Evolutionary conservation across 2,888 invertebrate species (phyloP).

Genomic region (Strigamia maritima): DNA sequence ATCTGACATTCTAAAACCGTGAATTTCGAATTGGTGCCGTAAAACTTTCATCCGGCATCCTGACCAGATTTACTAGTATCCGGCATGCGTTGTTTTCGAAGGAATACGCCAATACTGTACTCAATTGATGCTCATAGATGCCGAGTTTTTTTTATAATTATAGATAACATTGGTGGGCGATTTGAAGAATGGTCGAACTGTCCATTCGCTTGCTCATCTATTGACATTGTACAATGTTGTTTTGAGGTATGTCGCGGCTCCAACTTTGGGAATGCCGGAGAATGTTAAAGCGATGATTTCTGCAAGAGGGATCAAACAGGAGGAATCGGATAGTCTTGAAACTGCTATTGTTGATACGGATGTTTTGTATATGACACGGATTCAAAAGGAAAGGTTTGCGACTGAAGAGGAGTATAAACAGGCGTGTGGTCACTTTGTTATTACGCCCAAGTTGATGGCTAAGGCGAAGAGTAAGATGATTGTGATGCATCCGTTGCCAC

Average conservation of each 20-base stretch:
- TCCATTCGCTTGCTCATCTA: constrained; percentile 91
- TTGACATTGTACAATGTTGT: constrained; percentile 91
- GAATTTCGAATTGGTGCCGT: too few species aligned
- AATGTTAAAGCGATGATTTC: constrained; percentile 75
- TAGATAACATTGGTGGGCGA: constrained; percentile 96
- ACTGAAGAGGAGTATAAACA: constrained; percentile 78
- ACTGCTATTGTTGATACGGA: constrained; percentile 88
- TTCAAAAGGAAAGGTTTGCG: constrained; percentile 88
- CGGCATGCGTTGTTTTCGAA: too few species aligned
- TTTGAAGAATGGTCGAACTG: constrained; percentile 94
- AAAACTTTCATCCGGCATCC: too few species aligned
- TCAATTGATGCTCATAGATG: too few species aligned
- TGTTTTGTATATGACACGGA: constrained; percentile 96
- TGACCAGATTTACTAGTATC: too few species aligned
- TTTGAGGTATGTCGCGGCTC: constrained; percentile 85
- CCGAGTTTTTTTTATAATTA: not conserved
- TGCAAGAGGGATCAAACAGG: constrained; percentile 65
- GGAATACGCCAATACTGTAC: too few species aligned
- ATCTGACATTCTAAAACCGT: not conserved
- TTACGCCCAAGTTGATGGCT: constrained; percentile 95
- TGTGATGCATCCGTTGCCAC: constrained; percentile 95
- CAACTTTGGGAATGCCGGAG: constrained; percentile 84
- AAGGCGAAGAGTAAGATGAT: constrained; percentile 89
- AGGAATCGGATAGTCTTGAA: constrained; percentile 61
- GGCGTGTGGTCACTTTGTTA: constrained; percentile 80